Evolutionary conservation across 1,140 invertebrate species (phyloP).

Genomic region (Dendrolimus punctatus): DNA sequence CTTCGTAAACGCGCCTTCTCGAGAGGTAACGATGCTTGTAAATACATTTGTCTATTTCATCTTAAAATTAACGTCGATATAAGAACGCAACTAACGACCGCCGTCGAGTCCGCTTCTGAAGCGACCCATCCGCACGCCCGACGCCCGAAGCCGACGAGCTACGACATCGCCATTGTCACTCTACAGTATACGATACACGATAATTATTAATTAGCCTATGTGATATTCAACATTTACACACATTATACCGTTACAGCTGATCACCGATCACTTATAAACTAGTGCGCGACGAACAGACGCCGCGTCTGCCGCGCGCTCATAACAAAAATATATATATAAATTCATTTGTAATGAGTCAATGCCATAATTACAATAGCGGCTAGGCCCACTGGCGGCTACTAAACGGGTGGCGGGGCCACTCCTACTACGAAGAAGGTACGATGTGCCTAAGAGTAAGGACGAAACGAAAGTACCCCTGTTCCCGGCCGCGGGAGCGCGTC

Average conservation of each 20-base stretch:
- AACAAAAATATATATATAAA: slow-evolving; percentile 16
- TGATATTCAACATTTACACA: slow-evolving; percentile 32
- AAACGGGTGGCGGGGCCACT: not conserved
- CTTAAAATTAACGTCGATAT: slow-evolving; percentile 11
- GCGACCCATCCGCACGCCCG: too few species aligned
- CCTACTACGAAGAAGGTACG: too few species aligned
- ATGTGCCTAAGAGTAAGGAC: not conserved
- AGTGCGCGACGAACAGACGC: slow-evolving; percentile 2
- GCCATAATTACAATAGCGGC: slow-evolving; percentile 3
- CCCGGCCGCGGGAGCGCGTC: not conserved
- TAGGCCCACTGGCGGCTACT: slow-evolving; percentile 3
- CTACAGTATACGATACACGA: not conserved
- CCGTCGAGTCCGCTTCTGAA: too few species aligned
- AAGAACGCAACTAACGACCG: not conserved
- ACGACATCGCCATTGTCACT: too few species aligned
- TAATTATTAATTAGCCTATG: slow-evolving; percentile 19
- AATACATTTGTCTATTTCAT: slow-evolving; percentile 20
- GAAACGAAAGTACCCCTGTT: slow-evolving; percentile 1
- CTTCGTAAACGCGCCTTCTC: too few species aligned
- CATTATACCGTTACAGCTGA: slow-evolving; percentile 23
- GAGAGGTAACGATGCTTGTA: slow-evolving; percentile 25
- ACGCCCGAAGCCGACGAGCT: too few species aligned
- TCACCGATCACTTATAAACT: slow-evolving; percentile 7
- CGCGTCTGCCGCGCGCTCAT: slow-evolving; percentile 5
- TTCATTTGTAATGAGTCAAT: slow-evolving; percentile 7